phyloP scores from a whole-genome alignment of 37 sponge, comb jelly and placozoan genomes.

The Mnemiopsis leidyi region DNA sequence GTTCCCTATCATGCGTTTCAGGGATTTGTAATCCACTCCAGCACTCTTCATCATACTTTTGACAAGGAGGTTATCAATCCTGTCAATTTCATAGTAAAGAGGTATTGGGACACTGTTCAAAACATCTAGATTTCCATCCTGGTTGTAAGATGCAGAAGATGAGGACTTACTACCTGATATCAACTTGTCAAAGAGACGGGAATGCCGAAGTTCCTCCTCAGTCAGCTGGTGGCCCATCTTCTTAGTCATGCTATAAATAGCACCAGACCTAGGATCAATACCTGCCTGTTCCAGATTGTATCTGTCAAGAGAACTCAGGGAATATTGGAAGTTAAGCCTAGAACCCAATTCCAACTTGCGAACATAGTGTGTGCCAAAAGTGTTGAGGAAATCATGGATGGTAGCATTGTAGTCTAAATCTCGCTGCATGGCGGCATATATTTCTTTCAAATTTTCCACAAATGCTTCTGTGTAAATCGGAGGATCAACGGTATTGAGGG shows the following conservation, averaged over 20 bases:
- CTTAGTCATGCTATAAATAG: conserved; percentile 27
- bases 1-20: neutral
- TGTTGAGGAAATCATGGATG: conserved; percentile 18
- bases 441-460: neutral
- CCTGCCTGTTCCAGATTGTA: conserved; percentile 31
- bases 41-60: conserved; percentile 61
- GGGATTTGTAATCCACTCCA: neutral
- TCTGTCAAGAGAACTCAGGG: neutral
- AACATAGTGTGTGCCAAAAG: conserved; percentile 38
- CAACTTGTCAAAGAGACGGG: neutral
- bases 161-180: neutral
- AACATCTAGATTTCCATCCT: neutral
- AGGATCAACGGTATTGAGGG: neutral
- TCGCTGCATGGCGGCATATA: conserved; percentile 1
- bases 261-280: neutral
- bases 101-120: conserved; percentile 8
- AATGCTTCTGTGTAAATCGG: neutral
- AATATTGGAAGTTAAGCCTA: neutral
- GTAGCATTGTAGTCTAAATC: neutral
- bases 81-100: conserved; percentile 43
- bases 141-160: neutral
- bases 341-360: conserved; percentile 38
- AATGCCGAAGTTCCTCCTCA: conserved; percentile 26
- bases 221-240: conserved; percentile 50
- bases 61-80: conserved; percentile 25